A percentile compares a stretch with the other conserved stretches of the same genome.
These are phyloP conservation scores for Nanorana parkeri DNA, from an alignment of 2,113 vertebrate genomes.

Conservation along the genomic window DNA sequence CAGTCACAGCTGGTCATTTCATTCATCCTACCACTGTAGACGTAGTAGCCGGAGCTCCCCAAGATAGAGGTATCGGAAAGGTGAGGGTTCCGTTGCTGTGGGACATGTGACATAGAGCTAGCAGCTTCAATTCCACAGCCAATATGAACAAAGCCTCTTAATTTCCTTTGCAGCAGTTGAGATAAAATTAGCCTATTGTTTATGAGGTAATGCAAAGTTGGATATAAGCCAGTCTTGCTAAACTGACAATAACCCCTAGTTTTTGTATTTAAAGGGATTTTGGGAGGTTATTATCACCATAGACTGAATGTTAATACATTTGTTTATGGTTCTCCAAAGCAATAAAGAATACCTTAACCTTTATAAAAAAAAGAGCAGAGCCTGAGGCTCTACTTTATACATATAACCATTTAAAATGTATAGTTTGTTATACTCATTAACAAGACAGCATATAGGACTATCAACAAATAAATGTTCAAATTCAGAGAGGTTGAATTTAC, in stretches of 20 bases:
- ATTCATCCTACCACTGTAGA: slow-evolving; percentile 82
- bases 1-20: slow-evolving; percentile 94
- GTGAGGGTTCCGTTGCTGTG: slow-evolving; percentile 68
- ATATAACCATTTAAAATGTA: no score
- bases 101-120: slow-evolving; percentile 16
- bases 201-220: neutral
- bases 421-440: no score
- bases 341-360: no score
- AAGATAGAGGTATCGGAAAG: slow-evolving; percentile 91
- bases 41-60: slow-evolving; percentile 93
- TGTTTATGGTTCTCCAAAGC: no score
- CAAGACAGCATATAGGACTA: no score
- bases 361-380: no score
- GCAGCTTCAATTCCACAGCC: slow-evolving; percentile 27
- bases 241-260: neutral
- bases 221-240: neutral
- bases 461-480: no score
- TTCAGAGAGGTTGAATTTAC: no score
- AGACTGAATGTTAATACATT: neutral
- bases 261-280: neutral
- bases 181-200: slow-evolving; percentile 37
- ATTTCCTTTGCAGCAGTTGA: slow-evolving; percentile 23
- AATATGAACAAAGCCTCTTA: slow-evolving; percentile 7
- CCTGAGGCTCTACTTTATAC: no score
- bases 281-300: neutral